Evolutionary conservation across 2,113 vertebrate genomes (phyloP), one percentile per base, ranked within the genome.

Genomic region (Chaetodon trifascialis): DNA sequence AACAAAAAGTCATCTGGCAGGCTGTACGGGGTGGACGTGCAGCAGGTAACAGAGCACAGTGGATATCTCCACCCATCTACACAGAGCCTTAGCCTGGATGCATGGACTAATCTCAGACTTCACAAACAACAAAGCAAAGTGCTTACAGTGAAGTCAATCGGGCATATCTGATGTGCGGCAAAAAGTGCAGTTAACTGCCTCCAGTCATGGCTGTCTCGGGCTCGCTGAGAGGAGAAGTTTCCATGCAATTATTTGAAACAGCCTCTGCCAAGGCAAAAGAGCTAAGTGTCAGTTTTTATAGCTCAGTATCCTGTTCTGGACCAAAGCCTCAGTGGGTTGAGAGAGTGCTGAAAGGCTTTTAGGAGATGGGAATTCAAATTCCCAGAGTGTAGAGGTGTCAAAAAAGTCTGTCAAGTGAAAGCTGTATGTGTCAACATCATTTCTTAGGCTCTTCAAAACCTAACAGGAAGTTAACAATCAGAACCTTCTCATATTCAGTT

Each of bases 181-280:
- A 74, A 77, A 91, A 68, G 84, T 75, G 64, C 71, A 66, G 85
- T 72, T 83, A 79, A 84, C 54, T 25, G 89, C 89, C 85, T 88
- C 68, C 34, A 63, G 86, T 85, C 88, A 86, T 51, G 84, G 81
- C 64, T 74, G 83, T 83, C 83, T 88, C 51, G 36, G 36, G 72
- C 75, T 87, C 64, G 1, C 76, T 70, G 76, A 77, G 73, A 69
- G 38, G 38, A 85, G 73, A 89, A 51, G 81, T 87, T 88, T 88
- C 79, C 62, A 21, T 80, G 84, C 89, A 92, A 92, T 93, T 93
- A 92, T 80, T 77, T 84, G 73, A 91, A 87, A 77, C 70, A 78
- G 84, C 82, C 68, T 86, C 77, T 49, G 69, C 69, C 56, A 54
- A 87, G 79, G 66, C 79, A 52, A 73, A 71, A 86, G 55, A 65